Conservation (phyloP, 2,797 vertebrate species). For the Sardinella longiceps region DNA sequence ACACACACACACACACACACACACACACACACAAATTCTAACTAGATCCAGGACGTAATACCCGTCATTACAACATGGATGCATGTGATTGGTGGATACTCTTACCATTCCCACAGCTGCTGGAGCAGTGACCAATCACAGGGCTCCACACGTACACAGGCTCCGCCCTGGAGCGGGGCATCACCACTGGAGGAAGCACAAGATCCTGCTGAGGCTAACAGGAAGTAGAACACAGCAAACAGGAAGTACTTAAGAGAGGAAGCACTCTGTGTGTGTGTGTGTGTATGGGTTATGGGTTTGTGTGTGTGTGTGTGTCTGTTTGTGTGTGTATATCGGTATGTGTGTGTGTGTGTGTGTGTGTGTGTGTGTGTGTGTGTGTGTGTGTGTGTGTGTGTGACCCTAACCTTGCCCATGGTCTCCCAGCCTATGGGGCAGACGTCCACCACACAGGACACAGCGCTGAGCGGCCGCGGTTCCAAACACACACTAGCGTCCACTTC, state of each 20-base stretch:
- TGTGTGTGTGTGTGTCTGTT: too few relatives aligned
- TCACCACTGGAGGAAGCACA: constrained; percentile 46
- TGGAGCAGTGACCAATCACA: constrained; percentile 82
- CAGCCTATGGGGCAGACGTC: constrained; percentile 81
- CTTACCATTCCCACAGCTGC: constrained; percentile 87
- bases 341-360: too few relatives aligned
- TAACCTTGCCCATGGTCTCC: constrained; percentile 72
- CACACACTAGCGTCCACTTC: constrained; percentile 75
- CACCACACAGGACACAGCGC: constrained; percentile 73
- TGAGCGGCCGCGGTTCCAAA: constrained; percentile 63
- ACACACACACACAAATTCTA: too few relatives aligned
- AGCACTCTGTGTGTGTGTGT: too few relatives aligned
- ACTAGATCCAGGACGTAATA: too few relatives aligned
- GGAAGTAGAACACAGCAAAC: constrained; percentile 16
- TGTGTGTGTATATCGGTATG: too few relatives aligned
- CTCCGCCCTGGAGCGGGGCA: constrained; percentile 59
- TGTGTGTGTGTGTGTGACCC: not conserved
- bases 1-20: not conserved
- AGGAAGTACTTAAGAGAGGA: not conserved
- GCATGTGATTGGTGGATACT: constrained; percentile 6
- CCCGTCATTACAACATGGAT: not conserved
- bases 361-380: too few relatives aligned
- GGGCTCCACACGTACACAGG: constrained; percentile 85
- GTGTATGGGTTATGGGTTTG: too few relatives aligned
- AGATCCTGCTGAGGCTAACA: constrained; percentile 51